Percentiles rank a stretch among this genome's conserved stretches.
These are phyloP conservation scores for Cricetomys ansorgei DNA, from an alignment of 2,113 vertebrate genomes.

Conservation along the genomic window DNA sequence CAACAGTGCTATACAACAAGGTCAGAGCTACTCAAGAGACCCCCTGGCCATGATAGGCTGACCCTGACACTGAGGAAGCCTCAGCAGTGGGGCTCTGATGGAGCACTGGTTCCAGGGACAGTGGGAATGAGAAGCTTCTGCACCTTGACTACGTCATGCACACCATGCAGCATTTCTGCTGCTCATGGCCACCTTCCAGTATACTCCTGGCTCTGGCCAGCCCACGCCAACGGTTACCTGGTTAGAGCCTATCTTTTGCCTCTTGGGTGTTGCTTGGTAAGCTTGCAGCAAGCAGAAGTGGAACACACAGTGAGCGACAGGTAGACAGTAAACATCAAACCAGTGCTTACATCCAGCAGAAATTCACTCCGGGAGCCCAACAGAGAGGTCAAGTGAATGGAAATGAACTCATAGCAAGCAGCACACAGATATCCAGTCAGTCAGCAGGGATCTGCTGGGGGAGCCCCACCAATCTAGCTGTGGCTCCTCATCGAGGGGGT, in stretches of 20 bases:
- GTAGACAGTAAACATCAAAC: not conserved
- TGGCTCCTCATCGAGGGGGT: not conserved
- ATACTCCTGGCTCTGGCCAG: no score
- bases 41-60: no score
- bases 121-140: not conserved
- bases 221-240: not conserved
- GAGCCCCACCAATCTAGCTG: not conserved
- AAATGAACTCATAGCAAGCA: not conserved
- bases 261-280: not conserved
- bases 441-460: not conserved
- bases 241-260: not conserved
- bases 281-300: not conserved
- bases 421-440: no score
- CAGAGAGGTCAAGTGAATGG: rapidly evolving
- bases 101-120: not conserved
- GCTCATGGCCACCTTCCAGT: not conserved
- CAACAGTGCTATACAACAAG: not conserved
- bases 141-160: not conserved
- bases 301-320: not conserved
- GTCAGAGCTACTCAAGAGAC: not conserved
- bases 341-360: not conserved
- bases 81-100: no score
- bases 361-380: not conserved
- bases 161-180: rapidly evolving
- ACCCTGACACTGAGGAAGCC: not conserved